phyloP scores from a whole-genome alignment of 2,113 vertebrate genomes.

The Callocephalon fimbriatum region DNA sequence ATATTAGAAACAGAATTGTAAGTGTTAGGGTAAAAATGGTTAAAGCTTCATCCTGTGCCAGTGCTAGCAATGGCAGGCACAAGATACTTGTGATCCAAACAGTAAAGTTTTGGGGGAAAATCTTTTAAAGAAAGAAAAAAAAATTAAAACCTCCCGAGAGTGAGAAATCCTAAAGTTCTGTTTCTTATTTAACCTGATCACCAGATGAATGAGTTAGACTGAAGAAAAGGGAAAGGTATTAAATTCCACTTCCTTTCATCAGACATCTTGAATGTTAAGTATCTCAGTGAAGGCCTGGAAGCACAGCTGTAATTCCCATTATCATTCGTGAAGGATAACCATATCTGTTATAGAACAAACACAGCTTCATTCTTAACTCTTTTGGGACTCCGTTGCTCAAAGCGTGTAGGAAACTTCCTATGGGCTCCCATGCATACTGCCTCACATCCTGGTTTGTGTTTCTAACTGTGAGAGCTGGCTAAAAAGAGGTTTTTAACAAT shows the following conservation, averaged over 20 bases:
- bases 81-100: neutral
- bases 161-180: neutral
- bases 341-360: constrained; percentile 25
- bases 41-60: neutral
- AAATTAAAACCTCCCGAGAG: neutral
- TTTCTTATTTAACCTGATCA: constrained; percentile 23
- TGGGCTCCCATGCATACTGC: neutral
- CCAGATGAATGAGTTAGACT: neutral
- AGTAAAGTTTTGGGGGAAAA: neutral
- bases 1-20: neutral
- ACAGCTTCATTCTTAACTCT: neutral
- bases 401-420: neutral
- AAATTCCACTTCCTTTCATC: constrained; percentile 16
- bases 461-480: neutral
- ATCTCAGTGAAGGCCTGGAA: neutral
- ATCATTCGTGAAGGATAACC: neutral
- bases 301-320: constrained; percentile 20
- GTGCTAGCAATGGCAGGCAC: neutral
- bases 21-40: neutral
- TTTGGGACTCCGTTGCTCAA: neutral
- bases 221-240: neutral
- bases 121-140: neutral
- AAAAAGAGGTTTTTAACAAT: neutral
- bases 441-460: neutral
- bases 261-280: neutral